Base-by-base conservation (phyloP, 1,140 invertebrate genomes). In the Eciton burchellii region DNA sequence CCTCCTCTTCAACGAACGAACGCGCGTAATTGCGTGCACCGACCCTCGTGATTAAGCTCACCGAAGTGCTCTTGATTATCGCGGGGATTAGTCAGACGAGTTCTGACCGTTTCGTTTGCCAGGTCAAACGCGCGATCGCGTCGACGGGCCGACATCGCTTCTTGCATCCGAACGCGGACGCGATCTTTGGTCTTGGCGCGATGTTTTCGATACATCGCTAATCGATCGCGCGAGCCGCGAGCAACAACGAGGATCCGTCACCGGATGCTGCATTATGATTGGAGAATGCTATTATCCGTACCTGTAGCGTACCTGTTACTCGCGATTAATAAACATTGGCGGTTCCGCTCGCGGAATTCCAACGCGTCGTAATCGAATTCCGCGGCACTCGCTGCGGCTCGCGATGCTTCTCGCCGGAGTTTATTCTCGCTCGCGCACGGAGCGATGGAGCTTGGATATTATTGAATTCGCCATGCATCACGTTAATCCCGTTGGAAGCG, bases 11-110 rank as follows among this genome's bases (percentile, higher is more conserved):
- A 60, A 19, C 29, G 54, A 41, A 49, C 24, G 43, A 52, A 62
- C 35, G 9, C 54, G 41, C 26, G 59, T 66, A 84, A 81, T 79
- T 81, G 65, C 82, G 74, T 57, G 74, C 54, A 68, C 73, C 60
- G 62, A 76, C 63, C 45, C 76, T 59, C 62, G 35, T 84, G 87
- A 88, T 73, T 66, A 84, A 87, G 82, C 71, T 49, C 14, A 5
- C 59, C 29, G 49, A 54, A 45, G 72, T 81, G 35, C 71, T 66
- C 81, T 57, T 74, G 81, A 82, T 82, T 82, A 82, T 82, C 72
- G 49, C 49, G 72, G 57, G 72, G 81, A 82, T 82, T 82, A 82
- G 72, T 57, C 19, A 68, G 66, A 47, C 45, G 79, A 66, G 29
- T 47, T 6, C 68, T 45, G 43, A 24, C 66, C 62, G 49, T 29